Evolutionary conservation across 2,797 vertebrate genomes (phyloP).

Genomic region (Cheirogaleus major): DNA sequence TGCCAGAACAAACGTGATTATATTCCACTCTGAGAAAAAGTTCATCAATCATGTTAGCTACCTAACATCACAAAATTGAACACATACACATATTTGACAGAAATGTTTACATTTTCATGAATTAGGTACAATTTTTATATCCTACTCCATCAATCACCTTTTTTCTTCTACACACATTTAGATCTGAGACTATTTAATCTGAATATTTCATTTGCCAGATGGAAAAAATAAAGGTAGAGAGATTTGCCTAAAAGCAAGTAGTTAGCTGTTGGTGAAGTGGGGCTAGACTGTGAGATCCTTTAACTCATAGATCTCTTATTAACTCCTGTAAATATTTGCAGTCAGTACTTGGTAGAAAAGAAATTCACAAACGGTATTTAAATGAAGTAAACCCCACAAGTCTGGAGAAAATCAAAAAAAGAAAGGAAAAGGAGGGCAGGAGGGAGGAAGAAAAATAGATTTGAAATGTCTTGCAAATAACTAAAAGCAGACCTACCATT

Average conservation of each 20-base stretch:
- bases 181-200: neutral
- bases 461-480: neutral
- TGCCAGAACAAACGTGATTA: neutral
- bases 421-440: neutral
- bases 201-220: neutral
- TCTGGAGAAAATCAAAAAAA: neutral
- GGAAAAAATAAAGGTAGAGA: slow-evolving; percentile 15
- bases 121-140: neutral
- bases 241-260: slow-evolving; percentile 13
- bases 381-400: neutral
- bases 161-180: slow-evolving; percentile 25
- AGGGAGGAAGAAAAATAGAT: neutral
- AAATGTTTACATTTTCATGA: slow-evolving; percentile 12
- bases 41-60: neutral
- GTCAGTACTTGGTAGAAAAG: neutral
- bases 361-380: neutral
- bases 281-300: neutral
- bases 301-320: neutral
- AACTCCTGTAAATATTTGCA: slow-evolving; percentile 16
- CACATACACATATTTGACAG: neutral
- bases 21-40: slow-evolving; percentile 29
- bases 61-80: slow-evolving; percentile 28
- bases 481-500: neutral
- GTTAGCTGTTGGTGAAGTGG: neutral
- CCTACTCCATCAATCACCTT: neutral